Percentiles rank a stretch among this genome's conserved stretches.
Evolutionary conservation across 2,797 vertebrate genomes (phyloP).

Genomic region (Xyrichtys novacula): DNA sequence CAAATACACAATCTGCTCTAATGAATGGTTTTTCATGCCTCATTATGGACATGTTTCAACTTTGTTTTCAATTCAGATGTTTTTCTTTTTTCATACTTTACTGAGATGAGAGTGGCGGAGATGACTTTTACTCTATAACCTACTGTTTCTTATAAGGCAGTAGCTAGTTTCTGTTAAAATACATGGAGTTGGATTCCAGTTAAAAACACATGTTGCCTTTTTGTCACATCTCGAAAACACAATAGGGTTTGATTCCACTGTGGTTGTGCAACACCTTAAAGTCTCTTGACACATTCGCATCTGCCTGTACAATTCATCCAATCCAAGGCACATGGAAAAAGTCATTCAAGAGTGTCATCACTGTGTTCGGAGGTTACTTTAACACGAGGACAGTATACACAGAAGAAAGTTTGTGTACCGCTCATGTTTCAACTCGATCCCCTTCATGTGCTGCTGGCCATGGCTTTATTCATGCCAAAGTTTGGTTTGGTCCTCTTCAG

Average conservation of each 20-base stretch:
- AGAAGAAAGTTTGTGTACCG: constrained; percentile 30
- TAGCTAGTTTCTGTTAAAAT: constrained; percentile 71
- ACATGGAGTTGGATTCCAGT: constrained; percentile 48
- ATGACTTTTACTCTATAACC: constrained; percentile 51
- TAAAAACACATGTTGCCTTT: constrained; percentile 43
- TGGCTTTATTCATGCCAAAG: constrained; percentile 88
- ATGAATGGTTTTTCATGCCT: constrained; percentile 48
- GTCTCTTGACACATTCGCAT: constrained; percentile 74
- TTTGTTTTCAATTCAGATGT: constrained; percentile 42
- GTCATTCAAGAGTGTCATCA: constrained; percentile 81
- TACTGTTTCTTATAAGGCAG: constrained; percentile 69
- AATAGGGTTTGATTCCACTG: constrained; percentile 59
- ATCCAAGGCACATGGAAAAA: constrained; percentile 83
- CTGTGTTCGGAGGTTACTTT: constrained; percentile 68
- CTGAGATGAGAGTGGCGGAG: constrained; percentile 49
- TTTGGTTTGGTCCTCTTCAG: constrained; percentile 87
- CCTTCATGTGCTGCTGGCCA: constrained; percentile 81
- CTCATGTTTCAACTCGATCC: constrained; percentile 43
- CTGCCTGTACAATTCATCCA: constrained; percentile 75
- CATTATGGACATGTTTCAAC: constrained; percentile 41
- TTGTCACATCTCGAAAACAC: constrained; percentile 49
- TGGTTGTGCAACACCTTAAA: constrained; percentile 70
- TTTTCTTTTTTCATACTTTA: constrained; percentile 36
- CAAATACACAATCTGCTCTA: constrained; percentile 57
- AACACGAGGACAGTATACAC: constrained; percentile 76